A percentile compares a stretch with the other conserved stretches of the same genome.
Evolutionary conservation across 2,888 invertebrate species (phyloP).

Genomic region (Sminthurides aquaticus): DNA sequence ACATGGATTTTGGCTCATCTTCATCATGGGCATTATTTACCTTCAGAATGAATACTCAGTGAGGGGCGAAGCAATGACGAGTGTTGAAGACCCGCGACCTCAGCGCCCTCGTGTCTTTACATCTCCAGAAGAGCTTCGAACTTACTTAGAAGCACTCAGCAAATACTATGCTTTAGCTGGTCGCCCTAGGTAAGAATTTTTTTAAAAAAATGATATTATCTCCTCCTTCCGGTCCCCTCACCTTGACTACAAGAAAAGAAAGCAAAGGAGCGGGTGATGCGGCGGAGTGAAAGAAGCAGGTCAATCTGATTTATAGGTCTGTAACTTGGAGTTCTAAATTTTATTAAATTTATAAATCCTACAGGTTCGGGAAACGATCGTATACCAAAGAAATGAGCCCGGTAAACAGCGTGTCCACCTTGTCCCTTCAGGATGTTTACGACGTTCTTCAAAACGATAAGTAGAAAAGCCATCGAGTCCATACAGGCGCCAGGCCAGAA

Average conservation of each 20-base stretch:
- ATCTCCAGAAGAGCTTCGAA: constrained; percentile 50
- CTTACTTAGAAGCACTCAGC: constrained; percentile 51
- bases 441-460: constrained; percentile 23
- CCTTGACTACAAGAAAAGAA: constrained; percentile 5
- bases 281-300: too few species aligned
- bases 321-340: too few species aligned
- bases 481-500: too few species aligned
- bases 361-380: constrained; percentile 28
- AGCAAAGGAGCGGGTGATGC: too few species aligned
- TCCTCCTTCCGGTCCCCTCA: not conserved
- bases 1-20: constrained; percentile 27
- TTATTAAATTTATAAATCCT: too few species aligned
- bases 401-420: constrained; percentile 19
- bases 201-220: constrained; percentile 6
- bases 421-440: constrained; percentile 20
- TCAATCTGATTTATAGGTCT: too few species aligned
- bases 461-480: constrained; percentile 9
- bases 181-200: constrained; percentile 49
- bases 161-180: constrained; percentile 53
- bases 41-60: constrained; percentile 25
- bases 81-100: constrained; percentile 37
- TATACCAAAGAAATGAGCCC: constrained; percentile 17
- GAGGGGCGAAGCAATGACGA: constrained; percentile 27
- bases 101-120: constrained; percentile 49
- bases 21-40: constrained; percentile 26